Evolutionary conservation across 2,113 vertebrate species (phyloP), one percentile per base, ranked within the genome.

Genomic region (Cervus canadensis): DNA sequence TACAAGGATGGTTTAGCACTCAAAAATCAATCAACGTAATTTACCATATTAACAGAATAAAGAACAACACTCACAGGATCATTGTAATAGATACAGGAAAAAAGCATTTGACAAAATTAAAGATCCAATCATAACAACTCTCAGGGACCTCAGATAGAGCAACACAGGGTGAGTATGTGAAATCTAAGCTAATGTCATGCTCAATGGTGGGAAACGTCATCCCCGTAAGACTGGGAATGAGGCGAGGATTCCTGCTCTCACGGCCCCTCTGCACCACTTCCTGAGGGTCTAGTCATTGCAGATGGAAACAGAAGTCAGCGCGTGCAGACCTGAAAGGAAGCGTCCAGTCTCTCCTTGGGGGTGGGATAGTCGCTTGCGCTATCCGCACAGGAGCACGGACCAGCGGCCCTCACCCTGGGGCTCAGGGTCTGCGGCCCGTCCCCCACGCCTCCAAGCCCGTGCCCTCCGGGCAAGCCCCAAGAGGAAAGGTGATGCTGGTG

Each of bases 161-260:
- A 3, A 13, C 0, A 0, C 1, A 5, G 7, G 11, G 30, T 5
- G 5, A 4, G 2, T 2, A 0, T 0, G 12, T 50, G 6, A 52
- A 13, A 40, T 8, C 33, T 7, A 0, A 13, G 26, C 50, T 17
- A 1, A 1, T 1, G 0, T 6, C 6, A 2, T 0, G 1, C 25
- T 25, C 26, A 8, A 0, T 2, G 17, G 54, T 0, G 40, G 36
- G 4, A 5, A 30, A 23, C 1, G 59, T 25, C 14, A 7, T 16
- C 45, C 64, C 59, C 12, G 0, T 1, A 40, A 50, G 56, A 21
- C 0, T 0, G 26, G 33, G 54, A 11, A 6, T 3, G 11, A 4
- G 28, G 12, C 1, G 1, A 12, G 45, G 36, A 1, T 23, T 33
- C 36, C 84, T 4, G 30, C 56, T 10, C 54, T 43, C 33, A 0